These are phyloP conservation scores for Psilopogon haemacephalus DNA, from an alignment of 2,113 vertebrate species.

Conservation along the genomic window DNA sequence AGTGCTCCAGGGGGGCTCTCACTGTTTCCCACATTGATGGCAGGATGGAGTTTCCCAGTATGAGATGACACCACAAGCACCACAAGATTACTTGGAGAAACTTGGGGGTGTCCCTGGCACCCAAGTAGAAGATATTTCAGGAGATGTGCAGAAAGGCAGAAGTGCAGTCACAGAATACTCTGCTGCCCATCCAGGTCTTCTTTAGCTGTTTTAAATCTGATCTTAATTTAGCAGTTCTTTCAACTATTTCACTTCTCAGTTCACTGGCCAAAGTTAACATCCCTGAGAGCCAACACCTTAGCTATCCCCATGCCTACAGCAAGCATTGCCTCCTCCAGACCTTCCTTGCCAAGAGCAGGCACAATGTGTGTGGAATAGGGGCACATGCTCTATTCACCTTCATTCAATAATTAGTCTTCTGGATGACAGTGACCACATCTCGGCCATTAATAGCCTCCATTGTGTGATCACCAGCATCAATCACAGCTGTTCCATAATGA, in stretches of 20 bases:
- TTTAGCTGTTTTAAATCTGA: neutral
- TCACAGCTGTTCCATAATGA: slow-evolving; percentile 64
- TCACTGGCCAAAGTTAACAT: slow-evolving; percentile 45
- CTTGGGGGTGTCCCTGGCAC: neutral
- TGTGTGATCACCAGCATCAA: slow-evolving; percentile 55
- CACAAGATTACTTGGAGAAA: neutral
- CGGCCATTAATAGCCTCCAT: slow-evolving; percentile 54
- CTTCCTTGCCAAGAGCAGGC: slow-evolving; percentile 18
- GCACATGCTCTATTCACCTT: slow-evolving; percentile 44
- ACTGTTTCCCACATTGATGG: neutral
- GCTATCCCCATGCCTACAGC: neutral
- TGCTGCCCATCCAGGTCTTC: neutral
- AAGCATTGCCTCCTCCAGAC: slow-evolving; percentile 16
- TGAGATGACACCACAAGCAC: neutral
- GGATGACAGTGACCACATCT: slow-evolving; percentile 54
- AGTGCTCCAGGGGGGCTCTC: too few relatives aligned
- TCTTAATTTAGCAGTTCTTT: slow-evolving; percentile 19
- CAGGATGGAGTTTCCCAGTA: neutral
- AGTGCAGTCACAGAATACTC: neutral
- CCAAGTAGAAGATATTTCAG: neutral
- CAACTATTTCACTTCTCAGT: slow-evolving; percentile 10
- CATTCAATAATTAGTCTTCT: slow-evolving; percentile 67
- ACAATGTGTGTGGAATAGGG: neutral
- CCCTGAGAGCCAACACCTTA: neutral
- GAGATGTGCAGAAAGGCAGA: neutral